Percentiles rank a stretch among this genome's conserved stretches.
These are phyloP conservation scores for Alligator sinensis DNA, from an alignment of 2,113 vertebrate genomes.

Conservation along the genomic window DNA sequence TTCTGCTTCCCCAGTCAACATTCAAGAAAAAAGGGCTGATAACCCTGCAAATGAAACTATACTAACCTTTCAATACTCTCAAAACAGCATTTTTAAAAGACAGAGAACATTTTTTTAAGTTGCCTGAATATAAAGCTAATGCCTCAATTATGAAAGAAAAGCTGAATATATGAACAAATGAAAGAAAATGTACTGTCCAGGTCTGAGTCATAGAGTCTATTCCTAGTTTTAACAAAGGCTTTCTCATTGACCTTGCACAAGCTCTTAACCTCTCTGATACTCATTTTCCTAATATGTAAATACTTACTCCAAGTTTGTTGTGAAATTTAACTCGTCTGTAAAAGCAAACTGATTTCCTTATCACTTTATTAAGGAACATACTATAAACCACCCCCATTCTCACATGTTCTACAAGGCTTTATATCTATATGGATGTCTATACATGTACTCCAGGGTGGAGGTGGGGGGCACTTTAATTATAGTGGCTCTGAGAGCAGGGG, in stretches of 20 bases:
- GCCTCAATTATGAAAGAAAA: neutral
- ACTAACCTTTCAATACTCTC: neutral
- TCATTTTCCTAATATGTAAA: neutral
- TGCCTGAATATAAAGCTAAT: neutral
- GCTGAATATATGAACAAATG: neutral
- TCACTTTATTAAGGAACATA: neutral
- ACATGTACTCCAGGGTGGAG: too few species aligned
- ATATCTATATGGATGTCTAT: neutral
- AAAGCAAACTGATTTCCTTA: neutral
- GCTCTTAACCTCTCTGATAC: neutral
- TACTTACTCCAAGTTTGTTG: neutral
- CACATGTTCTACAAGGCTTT: neutral
- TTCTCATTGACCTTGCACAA: neutral
- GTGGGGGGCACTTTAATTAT: too few species aligned
- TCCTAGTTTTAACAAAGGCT: neutral
- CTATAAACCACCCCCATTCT: neutral
- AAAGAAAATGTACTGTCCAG: neutral
- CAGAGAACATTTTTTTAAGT: neutral
- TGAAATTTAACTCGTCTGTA: neutral
- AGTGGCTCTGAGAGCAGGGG: too few species aligned
- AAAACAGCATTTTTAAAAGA: neutral
- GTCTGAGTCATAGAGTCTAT: neutral
- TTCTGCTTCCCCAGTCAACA: neutral
- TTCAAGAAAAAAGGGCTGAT: neutral
- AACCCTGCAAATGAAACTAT: neutral